These are phyloP conservation scores for Archips xylosteana DNA, from an alignment of 2,888 invertebrate genomes.

Conservation along the genomic window DNA sequence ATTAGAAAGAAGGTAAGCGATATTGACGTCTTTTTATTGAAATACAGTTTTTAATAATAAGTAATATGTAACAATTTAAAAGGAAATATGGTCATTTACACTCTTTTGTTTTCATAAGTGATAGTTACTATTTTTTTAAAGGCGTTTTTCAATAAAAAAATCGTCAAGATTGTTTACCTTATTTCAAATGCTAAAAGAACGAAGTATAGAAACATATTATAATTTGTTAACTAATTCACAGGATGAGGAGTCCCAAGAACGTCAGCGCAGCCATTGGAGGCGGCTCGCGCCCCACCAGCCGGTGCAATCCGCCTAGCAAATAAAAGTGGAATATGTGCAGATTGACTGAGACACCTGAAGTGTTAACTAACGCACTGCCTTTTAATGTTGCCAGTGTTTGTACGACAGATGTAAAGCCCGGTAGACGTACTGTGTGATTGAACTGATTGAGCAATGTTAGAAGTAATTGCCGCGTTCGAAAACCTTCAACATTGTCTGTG, in stretches of 20 bases:
- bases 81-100: no score
- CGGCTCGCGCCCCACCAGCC: slow-evolving; percentile 74
- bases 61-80: no score
- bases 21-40: no score
- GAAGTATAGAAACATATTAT: no score
- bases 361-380: slow-evolving; percentile 1
- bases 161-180: no score
- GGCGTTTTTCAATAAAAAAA: no score
- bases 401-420: not conserved
- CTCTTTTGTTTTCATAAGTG: no score
- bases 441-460: not conserved
- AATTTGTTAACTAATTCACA: slow-evolving; percentile 47
- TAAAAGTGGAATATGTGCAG: slow-evolving; percentile 15
- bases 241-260: slow-evolving; percentile 71
- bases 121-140: no score
- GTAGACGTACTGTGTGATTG: not conserved
- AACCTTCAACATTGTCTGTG: not conserved
- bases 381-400: not conserved
- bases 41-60: no score
- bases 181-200: no score
- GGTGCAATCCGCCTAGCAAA: slow-evolving; percentile 70
- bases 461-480: not conserved
- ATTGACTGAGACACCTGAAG: slow-evolving; percentile 9
- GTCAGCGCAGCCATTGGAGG: slow-evolving; percentile 70
- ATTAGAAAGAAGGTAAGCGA: no score